Evolutionary conservation across 2,797 vertebrate species (phyloP).

Genomic region (Anableps anableps): DNA sequence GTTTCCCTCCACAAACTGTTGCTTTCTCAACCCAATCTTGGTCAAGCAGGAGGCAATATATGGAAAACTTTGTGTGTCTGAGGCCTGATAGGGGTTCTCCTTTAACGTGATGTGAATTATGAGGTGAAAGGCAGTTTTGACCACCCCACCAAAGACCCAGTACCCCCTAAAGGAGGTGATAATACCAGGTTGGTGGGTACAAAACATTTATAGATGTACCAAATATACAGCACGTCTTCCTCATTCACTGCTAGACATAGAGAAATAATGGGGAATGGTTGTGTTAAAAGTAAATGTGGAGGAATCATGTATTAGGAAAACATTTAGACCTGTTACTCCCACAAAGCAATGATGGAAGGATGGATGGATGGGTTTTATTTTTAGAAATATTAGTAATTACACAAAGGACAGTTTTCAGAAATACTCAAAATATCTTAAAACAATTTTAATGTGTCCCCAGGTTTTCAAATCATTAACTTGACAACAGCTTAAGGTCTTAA

Average conservation of each 20-base stretch:
- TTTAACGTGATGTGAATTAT: not conserved
- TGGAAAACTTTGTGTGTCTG: not conserved
- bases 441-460: not conserved
- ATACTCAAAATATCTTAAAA: not conserved
- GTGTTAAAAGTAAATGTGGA: not conserved
- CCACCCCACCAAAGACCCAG: not conserved
- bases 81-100: not conserved
- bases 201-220: not conserved
- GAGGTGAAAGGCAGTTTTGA: not conserved
- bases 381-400: not conserved
- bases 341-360: not conserved
- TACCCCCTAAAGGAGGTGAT: not conserved
- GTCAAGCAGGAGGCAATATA: not conserved
- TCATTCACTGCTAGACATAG: not conserved
- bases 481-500: conserved; percentile 10
- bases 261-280: not conserved
- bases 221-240: not conserved
- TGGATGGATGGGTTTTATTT: not conserved
- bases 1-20: not conserved
- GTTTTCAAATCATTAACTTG: conserved; percentile 1
- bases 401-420: not conserved
- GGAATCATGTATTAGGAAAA: not conserved
- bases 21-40: not conserved
- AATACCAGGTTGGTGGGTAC: not conserved
- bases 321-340: not conserved